These are phyloP conservation scores for Lamproptera curius DNA, from an alignment of 2,888 invertebrate species.

Conservation along the genomic window DNA sequence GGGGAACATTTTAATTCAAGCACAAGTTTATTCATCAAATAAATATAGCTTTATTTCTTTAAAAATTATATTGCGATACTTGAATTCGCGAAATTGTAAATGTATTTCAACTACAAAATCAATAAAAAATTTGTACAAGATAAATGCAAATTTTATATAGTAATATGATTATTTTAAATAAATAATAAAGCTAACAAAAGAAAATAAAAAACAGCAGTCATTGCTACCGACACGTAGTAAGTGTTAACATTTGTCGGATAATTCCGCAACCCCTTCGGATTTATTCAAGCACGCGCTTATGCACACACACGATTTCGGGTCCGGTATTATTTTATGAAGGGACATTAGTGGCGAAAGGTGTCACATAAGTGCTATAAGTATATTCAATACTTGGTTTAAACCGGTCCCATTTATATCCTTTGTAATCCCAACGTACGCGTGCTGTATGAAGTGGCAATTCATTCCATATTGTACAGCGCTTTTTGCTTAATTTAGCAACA, in stretches of 20 bases:
- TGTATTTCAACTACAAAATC: no score
- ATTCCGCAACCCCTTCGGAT: slow-evolving; percentile 53
- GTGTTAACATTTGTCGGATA: slow-evolving; percentile 50
- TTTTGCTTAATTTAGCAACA: not conserved
- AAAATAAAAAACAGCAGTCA: no score
- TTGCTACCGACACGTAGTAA: no score
- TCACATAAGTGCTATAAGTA: slow-evolving; percentile 55
- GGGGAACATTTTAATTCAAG: no score
- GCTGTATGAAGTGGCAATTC: not conserved
- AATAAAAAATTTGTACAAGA: no score
- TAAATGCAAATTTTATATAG: no score
- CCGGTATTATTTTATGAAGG: slow-evolving; percentile 57
- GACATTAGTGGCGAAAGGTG: slow-evolving; percentile 74
- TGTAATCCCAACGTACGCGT: not conserved
- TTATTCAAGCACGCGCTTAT: slow-evolving; percentile 48
- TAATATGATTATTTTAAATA: no score
- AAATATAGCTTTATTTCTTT: no score
- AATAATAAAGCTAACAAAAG: no score
- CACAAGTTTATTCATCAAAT: no score
- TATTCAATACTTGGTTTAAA: slow-evolving; percentile 58
- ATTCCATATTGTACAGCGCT: not conserved
- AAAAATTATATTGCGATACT: no score
- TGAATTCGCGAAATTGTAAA: no score
- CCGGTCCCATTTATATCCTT: slow-evolving; percentile 51
- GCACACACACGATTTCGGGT: slow-evolving; percentile 68